phyloP scores from a whole-genome alignment of 1,140 invertebrate genomes.

The Penaeus indicus region DNA sequence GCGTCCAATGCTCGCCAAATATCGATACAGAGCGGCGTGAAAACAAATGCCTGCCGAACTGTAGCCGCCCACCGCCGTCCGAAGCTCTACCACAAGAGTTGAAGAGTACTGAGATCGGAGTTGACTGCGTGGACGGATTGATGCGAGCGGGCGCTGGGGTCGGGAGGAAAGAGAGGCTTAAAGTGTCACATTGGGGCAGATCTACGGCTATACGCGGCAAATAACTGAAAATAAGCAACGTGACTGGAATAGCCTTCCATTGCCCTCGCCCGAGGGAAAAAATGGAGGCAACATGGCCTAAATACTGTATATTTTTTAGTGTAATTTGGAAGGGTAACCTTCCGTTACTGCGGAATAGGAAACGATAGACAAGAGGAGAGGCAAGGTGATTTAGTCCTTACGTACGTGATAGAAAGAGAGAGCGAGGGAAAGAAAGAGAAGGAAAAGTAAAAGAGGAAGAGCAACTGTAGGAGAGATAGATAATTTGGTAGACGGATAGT shows the following conservation, averaged over 20 bases:
- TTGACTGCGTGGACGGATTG: constrained; percentile 60
- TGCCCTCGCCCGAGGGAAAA: constrained; percentile 42
- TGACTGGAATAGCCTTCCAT: constrained; percentile 60
- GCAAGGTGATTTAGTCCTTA: background rate
- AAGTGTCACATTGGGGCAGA: constrained; percentile 64
- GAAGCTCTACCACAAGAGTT: constrained; percentile 56
- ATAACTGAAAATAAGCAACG: constrained; percentile 65
- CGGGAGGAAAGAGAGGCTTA: constrained; percentile 63
- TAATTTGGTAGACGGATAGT: constrained; percentile 5
- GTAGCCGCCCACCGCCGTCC: constrained; percentile 33
- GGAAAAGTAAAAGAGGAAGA: constrained; percentile 28
- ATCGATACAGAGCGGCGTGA: background rate
- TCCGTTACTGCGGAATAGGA: background rate
- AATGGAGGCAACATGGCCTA: constrained; percentile 49
- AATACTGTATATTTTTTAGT: constrained; percentile 55
- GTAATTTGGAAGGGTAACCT: constrained; percentile 30
- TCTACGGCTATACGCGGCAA: constrained; percentile 64
- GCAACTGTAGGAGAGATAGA: constrained; percentile 26
- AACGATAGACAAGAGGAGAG: background rate
- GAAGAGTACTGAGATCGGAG: constrained; percentile 60
- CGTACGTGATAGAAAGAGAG: constrained; percentile 26
- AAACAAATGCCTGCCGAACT: constrained; percentile 51
- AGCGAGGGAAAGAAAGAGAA: constrained; percentile 43
- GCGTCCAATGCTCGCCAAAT: background rate
- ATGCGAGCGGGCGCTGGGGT: constrained; percentile 47